A percentile compares a stretch with the other conserved stretches of the same genome.
phyloP scores from a whole-genome alignment of 2,888 invertebrate genomes.

The Cerastis rubricosa region DNA sequence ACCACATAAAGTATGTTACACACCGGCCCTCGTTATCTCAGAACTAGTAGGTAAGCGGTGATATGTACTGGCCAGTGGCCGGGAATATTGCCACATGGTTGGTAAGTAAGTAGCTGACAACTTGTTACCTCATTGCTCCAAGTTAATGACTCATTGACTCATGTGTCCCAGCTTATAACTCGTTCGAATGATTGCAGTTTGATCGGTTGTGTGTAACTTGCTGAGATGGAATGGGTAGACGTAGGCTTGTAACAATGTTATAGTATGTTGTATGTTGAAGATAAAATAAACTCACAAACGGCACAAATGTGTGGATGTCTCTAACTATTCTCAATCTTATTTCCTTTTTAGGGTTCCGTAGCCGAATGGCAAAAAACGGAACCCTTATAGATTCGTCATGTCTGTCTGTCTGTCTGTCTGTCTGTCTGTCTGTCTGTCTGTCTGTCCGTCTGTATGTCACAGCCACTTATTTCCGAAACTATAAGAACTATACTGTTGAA shows the following conservation, averaged over 20 bases:
- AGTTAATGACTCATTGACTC: conserved; percentile 58
- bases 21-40: conserved; percentile 52
- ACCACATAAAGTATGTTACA: conserved; percentile 51
- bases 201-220: conserved; percentile 14
- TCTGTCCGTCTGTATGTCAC: too few species aligned
- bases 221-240: neutral
- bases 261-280: neutral
- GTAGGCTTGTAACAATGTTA: neutral
- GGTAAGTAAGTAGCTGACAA: conserved; percentile 19
- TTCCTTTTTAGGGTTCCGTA: too few species aligned
- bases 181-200: conserved; percentile 29
- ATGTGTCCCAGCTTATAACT: conserved; percentile 37
- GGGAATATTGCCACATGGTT: conserved; percentile 42
- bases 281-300: too few species aligned
- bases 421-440: too few species aligned
- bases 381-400: too few species aligned
- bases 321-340: too few species aligned
- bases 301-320: too few species aligned
- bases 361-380: too few species aligned
- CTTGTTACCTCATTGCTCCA: conserved; percentile 48
- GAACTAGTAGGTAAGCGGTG: conserved; percentile 31
- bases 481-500: too few species aligned
- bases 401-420: too few species aligned
- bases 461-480: too few species aligned
- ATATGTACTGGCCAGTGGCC: conserved; percentile 27